Percentiles rank a stretch among this genome's conserved stretches.
Evolutionary conservation across 2,113 vertebrate species (phyloP).

Genomic region (Trogon melanurus): DNA sequence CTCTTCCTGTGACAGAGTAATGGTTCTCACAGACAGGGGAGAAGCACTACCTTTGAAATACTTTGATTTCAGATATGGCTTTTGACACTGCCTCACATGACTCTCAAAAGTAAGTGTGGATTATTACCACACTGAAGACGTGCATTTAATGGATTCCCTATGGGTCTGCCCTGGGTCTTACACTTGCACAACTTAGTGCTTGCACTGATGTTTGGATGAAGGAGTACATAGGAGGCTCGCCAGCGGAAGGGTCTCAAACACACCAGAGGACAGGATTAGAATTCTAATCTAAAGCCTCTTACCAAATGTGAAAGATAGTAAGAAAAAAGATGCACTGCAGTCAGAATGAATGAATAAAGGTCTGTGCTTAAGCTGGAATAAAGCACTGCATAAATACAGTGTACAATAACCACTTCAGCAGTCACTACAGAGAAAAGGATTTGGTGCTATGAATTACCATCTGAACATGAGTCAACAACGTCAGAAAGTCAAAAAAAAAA

Average conservation of each 20-base stretch:
- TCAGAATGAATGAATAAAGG: neutral
- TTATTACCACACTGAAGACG: neutral
- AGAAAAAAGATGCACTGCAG: neutral
- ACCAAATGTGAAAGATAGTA: neutral
- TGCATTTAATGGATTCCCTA: neutral
- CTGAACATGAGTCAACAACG: neutral
- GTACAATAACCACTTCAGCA: neutral
- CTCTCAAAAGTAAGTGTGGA: neutral
- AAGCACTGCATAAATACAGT: neutral
- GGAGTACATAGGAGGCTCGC: neutral
- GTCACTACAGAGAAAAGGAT: neutral
- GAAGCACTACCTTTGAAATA: neutral
- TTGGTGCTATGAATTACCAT: neutral
- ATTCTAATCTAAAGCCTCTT: constrained; percentile 18
- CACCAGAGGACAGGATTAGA: neutral
- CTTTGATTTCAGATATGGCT: neutral
- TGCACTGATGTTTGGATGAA: neutral
- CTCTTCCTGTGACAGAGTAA: neutral
- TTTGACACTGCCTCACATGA: neutral
- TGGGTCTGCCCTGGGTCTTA: neutral
- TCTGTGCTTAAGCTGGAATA: neutral
- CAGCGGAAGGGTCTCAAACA: neutral
- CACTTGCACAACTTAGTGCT: neutral
- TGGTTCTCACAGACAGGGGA: neutral
- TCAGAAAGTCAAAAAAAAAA: accelerated